These are phyloP conservation scores for Heliopora coerulea DNA, from an alignment of 92 coral and sea anemone genomes.

Conservation along the genomic window DNA sequence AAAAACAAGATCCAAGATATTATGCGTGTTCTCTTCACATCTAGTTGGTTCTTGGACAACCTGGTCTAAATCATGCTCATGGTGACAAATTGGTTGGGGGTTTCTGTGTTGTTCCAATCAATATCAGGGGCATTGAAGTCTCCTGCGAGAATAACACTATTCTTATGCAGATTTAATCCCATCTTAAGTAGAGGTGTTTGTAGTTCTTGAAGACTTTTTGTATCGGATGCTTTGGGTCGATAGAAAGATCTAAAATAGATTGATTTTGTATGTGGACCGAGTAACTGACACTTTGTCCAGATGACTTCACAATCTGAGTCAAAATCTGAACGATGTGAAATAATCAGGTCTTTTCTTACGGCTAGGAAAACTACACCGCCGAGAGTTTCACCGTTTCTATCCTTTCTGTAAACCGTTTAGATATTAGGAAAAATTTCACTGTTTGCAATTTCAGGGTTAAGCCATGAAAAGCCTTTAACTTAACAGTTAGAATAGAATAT, in stretches of 20 bases:
- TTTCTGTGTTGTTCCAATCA: slow-evolving; percentile 18
- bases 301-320: slow-evolving; percentile 60
- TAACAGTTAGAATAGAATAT: too few species aligned
- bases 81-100: neutral
- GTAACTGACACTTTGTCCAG: slow-evolving; percentile 63
- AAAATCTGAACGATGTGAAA: slow-evolving; percentile 48
- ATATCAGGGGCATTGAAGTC: slow-evolving; percentile 48
- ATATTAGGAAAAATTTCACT: slow-evolving; percentile 53
- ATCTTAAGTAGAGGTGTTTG: slow-evolving; percentile 46
- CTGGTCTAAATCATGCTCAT: slow-evolving; percentile 48
- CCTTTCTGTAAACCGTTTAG: slow-evolving; percentile 52
- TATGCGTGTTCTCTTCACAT: slow-evolving; percentile 49
- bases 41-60: slow-evolving; percentile 60
- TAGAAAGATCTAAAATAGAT: slow-evolving; percentile 55
- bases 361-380: slow-evolving; percentile 69
- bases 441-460: slow-evolving; percentile 53
- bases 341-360: slow-evolving; percentile 49
- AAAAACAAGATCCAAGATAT: slow-evolving; percentile 57
- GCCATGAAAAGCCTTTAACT: too few species aligned
- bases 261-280: slow-evolving; percentile 39
- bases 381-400: slow-evolving; percentile 32
- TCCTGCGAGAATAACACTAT: slow-evolving; percentile 39
- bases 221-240: slow-evolving; percentile 54
- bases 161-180: slow-evolving; percentile 47
- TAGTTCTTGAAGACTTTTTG: slow-evolving; percentile 48